Conservation (phyloP, 2,797 vertebrate genomes). For the Geotrypetes seraphini region DNA sequence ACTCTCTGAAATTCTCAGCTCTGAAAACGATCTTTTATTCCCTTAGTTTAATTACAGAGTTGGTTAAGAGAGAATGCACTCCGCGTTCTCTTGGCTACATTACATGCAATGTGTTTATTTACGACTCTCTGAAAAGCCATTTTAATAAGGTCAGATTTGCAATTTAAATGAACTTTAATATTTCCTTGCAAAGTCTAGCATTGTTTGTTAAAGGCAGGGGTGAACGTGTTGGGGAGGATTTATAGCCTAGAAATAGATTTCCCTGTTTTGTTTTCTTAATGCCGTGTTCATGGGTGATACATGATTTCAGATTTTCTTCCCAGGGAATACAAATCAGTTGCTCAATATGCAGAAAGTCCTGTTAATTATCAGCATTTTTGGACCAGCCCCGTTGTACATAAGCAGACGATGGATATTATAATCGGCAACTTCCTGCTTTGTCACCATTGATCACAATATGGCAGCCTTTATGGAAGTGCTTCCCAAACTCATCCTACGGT, state of each 20-base stretch:
- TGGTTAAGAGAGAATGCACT: constrained; percentile 37
- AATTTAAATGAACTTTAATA: constrained; percentile 69
- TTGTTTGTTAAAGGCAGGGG: constrained; percentile 43
- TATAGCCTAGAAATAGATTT: constrained; percentile 41
- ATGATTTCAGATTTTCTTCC: constrained; percentile 22
- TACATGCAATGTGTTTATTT: constrained; percentile 53
- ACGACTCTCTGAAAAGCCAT: constrained; percentile 52
- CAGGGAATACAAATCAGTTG: constrained; percentile 27
- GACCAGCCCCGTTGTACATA: constrained; percentile 10
- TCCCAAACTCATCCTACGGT: too few species aligned
- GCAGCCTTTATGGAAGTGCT: too few species aligned
- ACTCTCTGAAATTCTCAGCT: constrained; percentile 25
- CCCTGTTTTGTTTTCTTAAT: constrained; percentile 45
- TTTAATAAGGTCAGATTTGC: constrained; percentile 72
- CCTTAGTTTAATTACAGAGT: constrained; percentile 45
- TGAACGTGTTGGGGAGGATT: constrained; percentile 39
- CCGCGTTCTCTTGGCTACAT: constrained; percentile 42
- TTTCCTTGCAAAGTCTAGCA: constrained; percentile 46
- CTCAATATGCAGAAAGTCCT: constrained; percentile 8
- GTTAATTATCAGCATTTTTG: constrained; percentile 14
- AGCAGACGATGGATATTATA: neutral
- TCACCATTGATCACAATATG: neutral
- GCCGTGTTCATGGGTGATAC: constrained; percentile 37
- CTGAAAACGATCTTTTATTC: constrained; percentile 32
- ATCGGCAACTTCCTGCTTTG: neutral